Conservation (phyloP, 2,888 invertebrate genomes). For the Melanotus villosus region DNA sequence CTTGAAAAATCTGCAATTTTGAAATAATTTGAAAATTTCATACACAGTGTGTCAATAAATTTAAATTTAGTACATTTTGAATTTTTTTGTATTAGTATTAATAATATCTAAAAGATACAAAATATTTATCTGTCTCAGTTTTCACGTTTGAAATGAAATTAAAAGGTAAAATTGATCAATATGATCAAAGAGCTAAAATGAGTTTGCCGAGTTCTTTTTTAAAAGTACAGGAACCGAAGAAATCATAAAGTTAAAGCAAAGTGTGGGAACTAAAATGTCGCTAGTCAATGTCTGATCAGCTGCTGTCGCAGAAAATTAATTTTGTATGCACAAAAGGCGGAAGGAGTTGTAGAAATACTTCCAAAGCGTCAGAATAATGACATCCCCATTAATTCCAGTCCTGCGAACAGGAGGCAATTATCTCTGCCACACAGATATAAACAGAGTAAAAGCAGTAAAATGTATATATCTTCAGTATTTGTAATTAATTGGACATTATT, state of each 20-base stretch:
- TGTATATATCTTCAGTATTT: constrained; percentile 30
- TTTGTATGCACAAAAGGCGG: not conserved
- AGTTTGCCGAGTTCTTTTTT: no score
- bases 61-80: no score
- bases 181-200: no score
- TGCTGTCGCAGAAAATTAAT: not conserved
- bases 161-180: no score
- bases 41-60: no score
- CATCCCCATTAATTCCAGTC: not conserved
- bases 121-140: no score
- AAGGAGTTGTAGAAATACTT: not conserved
- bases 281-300: not conserved
- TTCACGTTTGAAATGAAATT: no score
- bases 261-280: no score
- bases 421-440: constrained; percentile 16
- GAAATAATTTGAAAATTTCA: no score
- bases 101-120: no score
- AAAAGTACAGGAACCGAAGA: not conserved
- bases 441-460: constrained; percentile 12
- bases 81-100: no score
- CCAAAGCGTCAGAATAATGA: not conserved
- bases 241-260: not conserved
- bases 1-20: no score
- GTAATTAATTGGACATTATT: constrained; percentile 38
- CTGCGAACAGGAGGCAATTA: constrained; percentile 25